These are phyloP conservation scores for Malurus melanocephalus DNA, from an alignment of 2,113 vertebrate genomes.

Conservation along the genomic window DNA sequence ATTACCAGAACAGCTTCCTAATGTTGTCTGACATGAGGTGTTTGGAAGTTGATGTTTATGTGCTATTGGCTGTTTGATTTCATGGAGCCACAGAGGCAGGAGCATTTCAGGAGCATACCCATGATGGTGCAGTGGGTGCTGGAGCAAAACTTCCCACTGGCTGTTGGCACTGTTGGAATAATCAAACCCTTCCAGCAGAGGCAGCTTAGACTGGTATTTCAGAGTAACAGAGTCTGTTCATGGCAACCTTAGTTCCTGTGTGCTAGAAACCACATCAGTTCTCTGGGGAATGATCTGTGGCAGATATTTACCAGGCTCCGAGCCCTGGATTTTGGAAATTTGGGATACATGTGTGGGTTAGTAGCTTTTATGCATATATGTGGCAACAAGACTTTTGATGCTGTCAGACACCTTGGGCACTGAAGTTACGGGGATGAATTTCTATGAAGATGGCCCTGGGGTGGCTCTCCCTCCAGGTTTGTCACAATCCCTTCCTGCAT, in stretches of 20 bases:
- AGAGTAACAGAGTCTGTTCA: background rate
- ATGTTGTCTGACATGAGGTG: background rate
- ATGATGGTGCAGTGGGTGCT: background rate
- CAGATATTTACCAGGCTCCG: background rate
- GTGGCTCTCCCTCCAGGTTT: background rate
- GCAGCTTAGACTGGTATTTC: background rate
- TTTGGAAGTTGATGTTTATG: background rate
- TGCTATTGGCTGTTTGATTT: background rate
- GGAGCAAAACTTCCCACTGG: background rate
- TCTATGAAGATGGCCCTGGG: background rate
- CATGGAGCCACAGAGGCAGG: background rate
- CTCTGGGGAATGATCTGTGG: background rate
- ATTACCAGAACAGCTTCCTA: background rate
- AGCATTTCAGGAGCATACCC: background rate
- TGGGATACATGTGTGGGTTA: accelerated
- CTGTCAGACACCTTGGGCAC: background rate
- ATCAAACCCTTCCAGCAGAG: background rate
- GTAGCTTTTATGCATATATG: accelerated
- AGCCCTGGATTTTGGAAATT: background rate
- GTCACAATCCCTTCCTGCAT: background rate
- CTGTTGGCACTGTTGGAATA: background rate
- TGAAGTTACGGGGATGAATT: background rate
- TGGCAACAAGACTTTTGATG: background rate
- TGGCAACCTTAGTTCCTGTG: background rate
- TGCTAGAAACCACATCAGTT: background rate